Conservation (phyloP, 2,113 vertebrate species). For the Gopherus evgoodei region DNA sequence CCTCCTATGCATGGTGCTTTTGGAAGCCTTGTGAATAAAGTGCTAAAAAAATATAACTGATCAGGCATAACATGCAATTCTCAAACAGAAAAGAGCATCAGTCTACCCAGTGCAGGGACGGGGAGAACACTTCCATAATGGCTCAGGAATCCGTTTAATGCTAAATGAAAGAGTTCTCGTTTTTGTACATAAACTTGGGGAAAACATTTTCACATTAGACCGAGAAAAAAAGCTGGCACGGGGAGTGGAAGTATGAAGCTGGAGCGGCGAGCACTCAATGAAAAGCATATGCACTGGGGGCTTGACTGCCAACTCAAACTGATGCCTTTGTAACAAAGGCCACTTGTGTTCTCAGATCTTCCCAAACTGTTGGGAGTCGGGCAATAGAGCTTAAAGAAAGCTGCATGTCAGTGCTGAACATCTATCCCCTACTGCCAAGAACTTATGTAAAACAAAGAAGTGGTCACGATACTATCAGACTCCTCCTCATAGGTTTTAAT, state of each 20-base stretch:
- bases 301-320: constrained; percentile 79
- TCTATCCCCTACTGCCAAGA: background rate
- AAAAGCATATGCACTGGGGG: constrained; percentile 82
- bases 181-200: constrained; percentile 4
- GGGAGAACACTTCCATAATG: background rate
- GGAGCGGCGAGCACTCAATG: constrained; percentile 72
- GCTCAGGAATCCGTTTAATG: constrained; percentile 40
- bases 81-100: background rate
- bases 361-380: constrained; percentile 29
- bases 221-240: constrained; percentile 32
- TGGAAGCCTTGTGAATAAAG: background rate
- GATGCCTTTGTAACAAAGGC: constrained; percentile 79
- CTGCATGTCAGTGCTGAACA: constrained; percentile 34
- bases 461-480: background rate
- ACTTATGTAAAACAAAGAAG: constrained; percentile 38
- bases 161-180: background rate
- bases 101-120: background rate
- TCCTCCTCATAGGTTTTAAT: background rate
- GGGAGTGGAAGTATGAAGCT: constrained; percentile 35
- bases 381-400: constrained; percentile 27
- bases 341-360: constrained; percentile 77
- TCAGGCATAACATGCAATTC: background rate
- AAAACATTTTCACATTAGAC: constrained; percentile 52
- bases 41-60: background rate
- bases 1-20: background rate